Percentiles rank a stretch among this genome's conserved stretches.
These are phyloP conservation scores for Sycophila texana DNA, from an alignment of 2,888 invertebrate species.

Conservation along the genomic window DNA sequence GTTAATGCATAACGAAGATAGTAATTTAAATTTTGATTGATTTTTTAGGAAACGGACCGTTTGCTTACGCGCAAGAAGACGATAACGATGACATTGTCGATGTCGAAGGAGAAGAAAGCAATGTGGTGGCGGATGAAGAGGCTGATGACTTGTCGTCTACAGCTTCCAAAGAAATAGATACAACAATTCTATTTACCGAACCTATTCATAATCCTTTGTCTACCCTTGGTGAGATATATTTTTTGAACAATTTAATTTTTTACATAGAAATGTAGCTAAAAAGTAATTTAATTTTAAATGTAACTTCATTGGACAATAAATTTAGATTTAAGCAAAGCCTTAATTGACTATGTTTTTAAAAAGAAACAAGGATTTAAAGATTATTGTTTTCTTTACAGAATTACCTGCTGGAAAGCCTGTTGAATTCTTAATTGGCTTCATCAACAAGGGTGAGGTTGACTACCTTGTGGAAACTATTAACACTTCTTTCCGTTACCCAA, in stretches of 20 bases:
- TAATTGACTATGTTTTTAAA: too few relatives aligned
- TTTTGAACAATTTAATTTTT: slow-evolving; percentile 19
- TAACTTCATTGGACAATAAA: not conserved
- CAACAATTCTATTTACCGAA: slow-evolving; percentile 91
- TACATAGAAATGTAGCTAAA: too few relatives aligned
- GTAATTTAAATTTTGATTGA: not conserved
- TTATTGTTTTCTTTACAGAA: slow-evolving; percentile 78
- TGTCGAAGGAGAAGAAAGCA: slow-evolving; percentile 79
- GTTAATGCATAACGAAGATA: not conserved
- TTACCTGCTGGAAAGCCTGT: slow-evolving; percentile 94
- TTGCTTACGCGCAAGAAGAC: slow-evolving; percentile 80
- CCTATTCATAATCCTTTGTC: slow-evolving; percentile 77
- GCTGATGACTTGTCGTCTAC: slow-evolving; percentile 81
- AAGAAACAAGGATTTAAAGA: not conserved
- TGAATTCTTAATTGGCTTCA: slow-evolving; percentile 96
- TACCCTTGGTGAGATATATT: slow-evolving; percentile 65
- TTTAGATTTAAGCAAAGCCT: not conserved
- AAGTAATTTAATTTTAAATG: not conserved
- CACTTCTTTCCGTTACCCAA: slow-evolving; percentile 98
- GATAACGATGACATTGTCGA: slow-evolving; percentile 78
- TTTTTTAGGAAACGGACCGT: slow-evolving; percentile 76
- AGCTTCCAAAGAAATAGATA: slow-evolving; percentile 94
- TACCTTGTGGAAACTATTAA: slow-evolving; percentile 95
- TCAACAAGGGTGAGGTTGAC: slow-evolving; percentile 94
- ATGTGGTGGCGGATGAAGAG: slow-evolving; percentile 75